Percentiles rank a stretch among this genome's conserved stretches.
Evolutionary conservation across 1,140 invertebrate species (phyloP).

Genomic region (Nephila pilipes): DNA sequence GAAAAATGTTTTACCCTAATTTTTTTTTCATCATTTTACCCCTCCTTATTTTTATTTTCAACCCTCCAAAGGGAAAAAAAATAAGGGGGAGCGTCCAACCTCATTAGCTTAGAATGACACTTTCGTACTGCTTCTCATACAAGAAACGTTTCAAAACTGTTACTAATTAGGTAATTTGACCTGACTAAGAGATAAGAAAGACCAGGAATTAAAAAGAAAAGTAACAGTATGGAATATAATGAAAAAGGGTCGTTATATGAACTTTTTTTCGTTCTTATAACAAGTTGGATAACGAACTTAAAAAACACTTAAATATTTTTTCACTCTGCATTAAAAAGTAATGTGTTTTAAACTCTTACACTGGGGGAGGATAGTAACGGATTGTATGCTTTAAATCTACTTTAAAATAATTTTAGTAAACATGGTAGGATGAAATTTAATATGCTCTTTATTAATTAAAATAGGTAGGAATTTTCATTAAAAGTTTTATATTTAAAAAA

Average conservation of each 20-base stretch:
- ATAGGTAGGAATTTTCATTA: too few relatives aligned
- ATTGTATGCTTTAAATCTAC: too few relatives aligned
- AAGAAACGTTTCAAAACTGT: constrained; percentile 7
- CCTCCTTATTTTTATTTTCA: not conserved
- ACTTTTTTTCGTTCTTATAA: not conserved
- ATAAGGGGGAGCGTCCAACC: not conserved
- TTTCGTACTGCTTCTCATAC: constrained; percentile 6
- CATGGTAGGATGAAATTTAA: too few relatives aligned
- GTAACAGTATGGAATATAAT: constrained; percentile 49
- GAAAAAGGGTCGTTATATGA: constrained; percentile 2
- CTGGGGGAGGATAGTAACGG: too few relatives aligned
- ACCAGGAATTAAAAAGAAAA: constrained; percentile 36
- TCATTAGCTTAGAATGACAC: constrained; percentile 61
- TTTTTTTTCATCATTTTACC: not conserved
- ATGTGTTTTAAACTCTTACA: too few relatives aligned
- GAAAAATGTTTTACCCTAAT: not conserved
- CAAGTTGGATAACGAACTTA: too few relatives aligned
- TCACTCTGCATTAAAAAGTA: too few relatives aligned
- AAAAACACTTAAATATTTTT: too few relatives aligned
- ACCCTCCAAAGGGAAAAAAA: not conserved
- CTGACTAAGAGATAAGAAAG: constrained; percentile 48
- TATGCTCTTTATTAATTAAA: too few relatives aligned
- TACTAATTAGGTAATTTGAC: constrained; percentile 62
- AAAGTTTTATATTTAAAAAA: too few relatives aligned
- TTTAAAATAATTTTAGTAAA: too few relatives aligned